Conservation (phyloP, 1,140 invertebrate species). For the Babylonia areolata region DNA sequence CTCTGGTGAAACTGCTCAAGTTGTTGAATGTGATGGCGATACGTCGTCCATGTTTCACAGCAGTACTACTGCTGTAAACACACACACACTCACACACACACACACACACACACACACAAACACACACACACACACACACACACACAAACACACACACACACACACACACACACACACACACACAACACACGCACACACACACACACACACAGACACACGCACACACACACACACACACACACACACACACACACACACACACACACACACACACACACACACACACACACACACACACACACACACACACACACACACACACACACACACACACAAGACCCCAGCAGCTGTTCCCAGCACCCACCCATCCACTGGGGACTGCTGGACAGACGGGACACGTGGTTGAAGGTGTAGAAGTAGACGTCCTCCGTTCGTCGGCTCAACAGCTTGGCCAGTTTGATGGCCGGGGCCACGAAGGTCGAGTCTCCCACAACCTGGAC, state of each 20-base stretch:
- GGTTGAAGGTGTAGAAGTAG: conserved; percentile 57
- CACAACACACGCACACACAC: no score
- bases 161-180: no score
- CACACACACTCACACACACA: no score
- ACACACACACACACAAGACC: neutral
- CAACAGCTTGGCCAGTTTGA: conserved; percentile 49
- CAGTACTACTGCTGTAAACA: no score
- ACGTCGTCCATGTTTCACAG: no score
- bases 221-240: neutral
- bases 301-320: neutral
- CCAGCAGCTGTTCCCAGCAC: no score
- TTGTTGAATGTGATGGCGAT: no score
- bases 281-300: neutral
- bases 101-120: no score
- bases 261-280: conserved; percentile 1
- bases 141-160: no score
- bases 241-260: neutral
- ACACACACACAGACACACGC: neutral
- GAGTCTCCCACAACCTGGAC: conserved; percentile 53
- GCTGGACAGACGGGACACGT: conserved; percentile 47
- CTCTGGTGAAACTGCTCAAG: no score
- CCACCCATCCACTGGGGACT: conserved; percentile 52
- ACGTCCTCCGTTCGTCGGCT: conserved; percentile 28
- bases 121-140: no score
- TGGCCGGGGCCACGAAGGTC: conserved; percentile 57